Conservation (phyloP, 2,888 invertebrate species). For the Polylopha cassiicola region DNA sequence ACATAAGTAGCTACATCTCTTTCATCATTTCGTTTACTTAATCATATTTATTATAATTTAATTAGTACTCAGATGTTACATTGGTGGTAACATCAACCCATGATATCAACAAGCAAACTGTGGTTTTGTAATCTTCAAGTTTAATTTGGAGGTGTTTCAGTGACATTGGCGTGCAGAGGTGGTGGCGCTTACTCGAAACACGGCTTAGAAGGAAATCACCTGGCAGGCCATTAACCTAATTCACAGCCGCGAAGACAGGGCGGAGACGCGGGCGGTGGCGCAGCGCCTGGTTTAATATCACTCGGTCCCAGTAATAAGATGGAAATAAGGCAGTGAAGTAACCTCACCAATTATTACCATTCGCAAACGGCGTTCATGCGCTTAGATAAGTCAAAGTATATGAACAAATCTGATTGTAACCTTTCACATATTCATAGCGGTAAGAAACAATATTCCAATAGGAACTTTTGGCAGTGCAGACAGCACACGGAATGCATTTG, state of each 20-base stretch:
- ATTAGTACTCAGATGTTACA: too few relatives aligned
- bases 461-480: constrained; percentile 18
- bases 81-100: background rate
- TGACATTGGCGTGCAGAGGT: constrained; percentile 64
- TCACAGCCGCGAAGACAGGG: constrained; percentile 75
- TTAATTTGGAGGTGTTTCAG: constrained; percentile 51
- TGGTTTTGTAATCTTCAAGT: constrained; percentile 36
- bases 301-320: constrained; percentile 74
- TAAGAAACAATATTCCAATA: constrained; percentile 10
- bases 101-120: constrained; percentile 27
- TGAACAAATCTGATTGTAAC: background rate
- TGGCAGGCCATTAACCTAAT: constrained; percentile 77
- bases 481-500: constrained; percentile 21
- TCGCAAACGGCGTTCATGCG: constrained; percentile 51
- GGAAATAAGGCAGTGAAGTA: constrained; percentile 72
- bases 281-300: constrained; percentile 71
- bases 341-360: constrained; percentile 69
- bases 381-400: constrained; percentile 33
- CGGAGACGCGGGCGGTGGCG: constrained; percentile 60
- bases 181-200: constrained; percentile 63
- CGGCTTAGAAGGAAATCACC: constrained; percentile 74
- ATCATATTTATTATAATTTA: too few relatives aligned
- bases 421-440: constrained; percentile 1
- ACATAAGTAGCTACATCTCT: too few relatives aligned
- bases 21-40: too few relatives aligned